These are phyloP conservation scores for Papilio polytes DNA, from an alignment of 1,140 invertebrate species.

Conservation along the genomic window DNA sequence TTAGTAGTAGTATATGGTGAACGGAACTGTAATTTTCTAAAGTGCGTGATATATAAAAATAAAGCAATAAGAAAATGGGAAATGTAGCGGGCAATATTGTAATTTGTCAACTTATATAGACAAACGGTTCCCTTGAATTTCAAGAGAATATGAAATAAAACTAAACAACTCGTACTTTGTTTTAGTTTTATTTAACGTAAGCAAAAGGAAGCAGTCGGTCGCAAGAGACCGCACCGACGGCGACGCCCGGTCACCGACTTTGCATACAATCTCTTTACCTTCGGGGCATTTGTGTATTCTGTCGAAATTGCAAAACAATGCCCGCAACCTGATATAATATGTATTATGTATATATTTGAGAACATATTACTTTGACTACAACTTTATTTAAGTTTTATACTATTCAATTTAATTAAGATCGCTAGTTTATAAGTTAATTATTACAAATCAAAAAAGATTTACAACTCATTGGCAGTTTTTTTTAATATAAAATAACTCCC, in stretches of 20 bases:
- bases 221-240: background rate
- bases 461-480: no score
- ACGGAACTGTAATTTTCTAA: no score
- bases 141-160: background rate
- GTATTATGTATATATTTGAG: background rate
- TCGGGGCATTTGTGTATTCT: constrained; percentile 18
- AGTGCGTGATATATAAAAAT: no score
- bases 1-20: no score
- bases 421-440: no score
- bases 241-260: background rate
- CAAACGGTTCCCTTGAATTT: background rate
- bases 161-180: background rate
- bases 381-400: background rate
- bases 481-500: background rate
- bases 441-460: no score
- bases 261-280: constrained; percentile 13
- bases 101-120: background rate
- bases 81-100: no score
- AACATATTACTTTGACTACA: background rate
- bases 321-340: background rate
- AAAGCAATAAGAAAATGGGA: no score
- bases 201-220: constrained; percentile 4
- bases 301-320: constrained; percentile 18
- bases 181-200: constrained; percentile 10
- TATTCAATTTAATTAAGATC: background rate